A percentile compares a stretch with the other conserved stretches of the same genome.
phyloP scores from a whole-genome alignment of 2,797 vertebrate genomes.

The Centroberyx gerrardi region DNA sequence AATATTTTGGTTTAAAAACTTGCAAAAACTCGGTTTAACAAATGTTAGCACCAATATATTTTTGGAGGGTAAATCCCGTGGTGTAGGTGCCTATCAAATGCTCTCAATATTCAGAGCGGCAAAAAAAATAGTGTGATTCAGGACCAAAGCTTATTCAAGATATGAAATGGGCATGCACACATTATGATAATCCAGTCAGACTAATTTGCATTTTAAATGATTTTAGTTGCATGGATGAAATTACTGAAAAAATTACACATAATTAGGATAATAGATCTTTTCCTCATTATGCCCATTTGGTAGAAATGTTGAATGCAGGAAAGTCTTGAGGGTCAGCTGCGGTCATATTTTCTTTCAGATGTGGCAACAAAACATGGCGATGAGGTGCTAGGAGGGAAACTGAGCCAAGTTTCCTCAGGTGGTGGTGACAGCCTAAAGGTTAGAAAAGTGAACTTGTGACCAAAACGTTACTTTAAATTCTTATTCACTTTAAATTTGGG shows the following conservation, averaged over 20 bases:
- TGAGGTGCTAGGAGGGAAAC: not conserved
- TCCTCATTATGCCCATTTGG: not conserved
- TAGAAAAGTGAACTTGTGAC: not conserved
- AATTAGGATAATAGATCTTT: conserved; percentile 1
- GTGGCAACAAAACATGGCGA: not conserved
- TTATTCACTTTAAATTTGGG: not conserved
- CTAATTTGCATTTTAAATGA: conserved; percentile 5
- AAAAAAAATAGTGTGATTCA: not conserved
- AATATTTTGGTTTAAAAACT: too few relatives aligned
- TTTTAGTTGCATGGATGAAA: conserved; percentile 3
- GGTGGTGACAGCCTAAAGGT: conserved; percentile 1
- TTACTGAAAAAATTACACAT: conserved; percentile 5
- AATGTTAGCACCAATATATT: too few relatives aligned
- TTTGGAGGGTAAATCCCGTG: too few relatives aligned
- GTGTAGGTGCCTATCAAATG: not conserved
- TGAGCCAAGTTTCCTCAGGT: not conserved
- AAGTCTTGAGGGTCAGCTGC: not conserved
- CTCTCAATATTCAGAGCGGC: not conserved
- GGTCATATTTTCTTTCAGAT: not conserved
- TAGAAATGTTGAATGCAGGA: not conserved
- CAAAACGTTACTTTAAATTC: not conserved
- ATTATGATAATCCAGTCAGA: not conserved
- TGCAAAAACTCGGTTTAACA: too few relatives aligned
- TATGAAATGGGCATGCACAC: not conserved
- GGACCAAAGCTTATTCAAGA: not conserved